Base-by-base conservation (phyloP, 53 echinoderm and acorn worm species). In the Mesocentrotus franciscanus region DNA sequence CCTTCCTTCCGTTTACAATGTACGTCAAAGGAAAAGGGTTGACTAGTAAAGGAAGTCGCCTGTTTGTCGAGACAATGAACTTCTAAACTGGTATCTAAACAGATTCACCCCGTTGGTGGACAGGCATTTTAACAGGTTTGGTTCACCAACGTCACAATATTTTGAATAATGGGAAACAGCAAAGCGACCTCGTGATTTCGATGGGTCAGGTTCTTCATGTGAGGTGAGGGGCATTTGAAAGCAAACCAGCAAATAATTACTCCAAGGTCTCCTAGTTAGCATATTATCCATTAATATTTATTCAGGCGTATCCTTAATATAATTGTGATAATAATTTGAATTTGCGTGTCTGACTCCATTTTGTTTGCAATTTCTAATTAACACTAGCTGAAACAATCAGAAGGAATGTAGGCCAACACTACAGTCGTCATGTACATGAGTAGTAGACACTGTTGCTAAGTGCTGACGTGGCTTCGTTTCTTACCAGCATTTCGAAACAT, bases 11-110 rank as follows among this genome's bases (percentile, higher is more conserved):
- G 42, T 42, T 35, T 42, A 1, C 42, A 81, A 81, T 81, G 9
- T 81, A 81, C 81, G 81, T 81, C 78, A 81, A 81, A 30, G 81
- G 81, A 81, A 81, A 81, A 34, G 42, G 81, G 81, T 18, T 39
- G 36, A 36, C 49, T 42, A 18, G 18, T 16, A 81, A 42, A 81
- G 81, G 81, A 81, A 81, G 42, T 81, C 4, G 22, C 33, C 17
- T 81, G 36, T 42, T 81, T 20, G 20, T 33, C 22, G 81, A 81
- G 36, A 81, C 42, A 81, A 81, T 81, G 81, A 81, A 81, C 42
- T 81, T 81, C 22, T 81, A 42, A 36, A 81, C 81, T 81, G 81
- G 81, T 81, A 36, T 81, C 81, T 0, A 36, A 81, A 81, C 39
- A 81, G 36, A 39, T 42, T 12, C 15, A 76, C 15, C 27, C 76